phyloP scores from a whole-genome alignment of 2,113 vertebrate genomes.

The Tylochromis polylepis region DNA sequence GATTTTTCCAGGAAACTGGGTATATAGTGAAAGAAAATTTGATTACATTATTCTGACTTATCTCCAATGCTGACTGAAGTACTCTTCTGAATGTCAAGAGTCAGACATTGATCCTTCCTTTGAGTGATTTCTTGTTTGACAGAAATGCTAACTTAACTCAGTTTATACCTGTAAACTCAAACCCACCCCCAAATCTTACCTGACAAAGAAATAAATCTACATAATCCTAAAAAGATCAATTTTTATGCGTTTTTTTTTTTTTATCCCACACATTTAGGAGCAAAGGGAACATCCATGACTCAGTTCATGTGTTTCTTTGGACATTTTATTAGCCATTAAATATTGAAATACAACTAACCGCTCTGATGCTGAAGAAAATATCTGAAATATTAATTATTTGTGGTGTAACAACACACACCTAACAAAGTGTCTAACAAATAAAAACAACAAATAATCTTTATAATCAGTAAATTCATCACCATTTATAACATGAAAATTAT shows the following conservation, averaged over 20 bases:
- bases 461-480: no score
- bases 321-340: not conserved
- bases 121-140: not conserved
- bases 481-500: no score
- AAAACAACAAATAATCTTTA: not conserved
- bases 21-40: not conserved
- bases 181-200: not conserved
- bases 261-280: not conserved
- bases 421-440: not conserved
- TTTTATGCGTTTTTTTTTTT: not conserved
- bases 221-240: not conserved
- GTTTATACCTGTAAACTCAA: not conserved
- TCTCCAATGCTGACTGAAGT: rapidly evolving
- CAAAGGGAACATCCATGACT: not conserved
- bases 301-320: not conserved
- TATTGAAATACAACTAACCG: not conserved
- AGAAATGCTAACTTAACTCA: not conserved
- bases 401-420: not conserved
- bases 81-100: not conserved
- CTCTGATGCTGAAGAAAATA: not conserved
- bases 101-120: rapidly evolving
- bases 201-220: not conserved
- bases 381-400: not conserved
- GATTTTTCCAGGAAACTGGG: not conserved
- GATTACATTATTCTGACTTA: not conserved